A percentile compares a stretch with the other conserved stretches of the same genome.
These are phyloP conservation scores for Trematomus bernacchii DNA, from an alignment of 2,797 vertebrate species.

Conservation along the genomic window DNA sequence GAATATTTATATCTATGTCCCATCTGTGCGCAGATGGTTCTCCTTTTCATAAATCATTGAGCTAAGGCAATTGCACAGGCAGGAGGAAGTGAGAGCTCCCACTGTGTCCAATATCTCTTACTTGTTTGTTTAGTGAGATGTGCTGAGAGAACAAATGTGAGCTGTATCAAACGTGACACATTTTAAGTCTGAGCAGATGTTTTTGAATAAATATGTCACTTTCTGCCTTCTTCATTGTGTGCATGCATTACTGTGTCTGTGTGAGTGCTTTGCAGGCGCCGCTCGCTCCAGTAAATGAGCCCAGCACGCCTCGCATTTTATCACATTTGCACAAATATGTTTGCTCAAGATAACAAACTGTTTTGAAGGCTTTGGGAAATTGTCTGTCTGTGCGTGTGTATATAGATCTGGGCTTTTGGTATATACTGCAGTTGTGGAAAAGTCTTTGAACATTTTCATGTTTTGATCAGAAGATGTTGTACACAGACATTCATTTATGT, in stretches of 20 bases:
- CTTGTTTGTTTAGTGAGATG: conserved; percentile 75
- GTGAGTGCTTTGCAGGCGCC: conserved; percentile 25
- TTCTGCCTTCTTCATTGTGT: conserved; percentile 44
- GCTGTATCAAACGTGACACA: conserved; percentile 60
- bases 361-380: conserved; percentile 7
- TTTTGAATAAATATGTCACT: conserved; percentile 68
- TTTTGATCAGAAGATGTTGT: background rate
- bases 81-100: conserved; percentile 69
- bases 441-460: background rate
- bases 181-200: conserved; percentile 62
- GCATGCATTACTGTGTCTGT: conserved; percentile 59
- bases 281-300: conserved; percentile 44
- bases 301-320: conserved; percentile 17
- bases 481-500: background rate
- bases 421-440: background rate
- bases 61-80: conserved; percentile 84
- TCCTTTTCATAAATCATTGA: conserved; percentile 85
- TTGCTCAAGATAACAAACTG: conserved; percentile 44
- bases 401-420: background rate
- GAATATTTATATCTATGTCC: conserved; percentile 83
- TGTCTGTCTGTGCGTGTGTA: conserved; percentile 29
- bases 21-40: conserved; percentile 81
- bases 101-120: conserved; percentile 64
- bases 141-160: conserved; percentile 68
- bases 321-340: conserved; percentile 54